Base-by-base conservation (phyloP, 2,797 vertebrate genomes). In the Enteromius viviparus region DNA sequence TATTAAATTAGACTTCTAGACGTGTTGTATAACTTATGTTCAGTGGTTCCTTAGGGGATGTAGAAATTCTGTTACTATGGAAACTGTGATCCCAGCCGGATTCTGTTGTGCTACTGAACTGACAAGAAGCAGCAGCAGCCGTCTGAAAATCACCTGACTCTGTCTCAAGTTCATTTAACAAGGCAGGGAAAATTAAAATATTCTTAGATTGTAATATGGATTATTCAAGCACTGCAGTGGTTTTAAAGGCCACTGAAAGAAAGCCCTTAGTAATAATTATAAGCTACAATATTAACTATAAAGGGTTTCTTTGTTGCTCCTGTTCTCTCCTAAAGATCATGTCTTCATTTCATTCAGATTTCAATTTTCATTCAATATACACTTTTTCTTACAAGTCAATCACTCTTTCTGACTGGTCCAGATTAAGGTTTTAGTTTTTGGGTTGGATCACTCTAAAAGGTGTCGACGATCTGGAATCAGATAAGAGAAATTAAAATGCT, bases 21-120 rank as follows among this genome's bases (percentile, higher is more conserved):
- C 88, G 29, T 84, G 88, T 93, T 93, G 92, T 78, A 32, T 92
- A 92, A 93, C 90, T 2, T 26, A 85, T 72, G 85, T 90, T 89
- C 87, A 51, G 60, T 85, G 81, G 87, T 88, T 88, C 89, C 86
- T 88, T 88, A 88, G 87, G 89, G 88, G 82, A 90, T 90, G 92
- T 60, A 88, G 78, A 91, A 90, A 91, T 92, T 92, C 89, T 85
- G 92, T 93, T 93, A 88, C 92, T 66, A 92, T 93, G 91, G 93
- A 91, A 89, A 93, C 89, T 26, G 53, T 85, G 65, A 84, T 91
- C 93, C 91, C 91, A 85, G 76, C 47, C 80, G 90, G 81, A 89
- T 88, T 89, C 85, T 83, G 86, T 85, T 87, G 87, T 85, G 76
- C 85, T 89, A 86, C 70, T 82, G 86, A 87, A 85, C 85, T 91